These are phyloP conservation scores for Gorsachius magnificus DNA, from an alignment of 2,797 vertebrate genomes.

Conservation along the genomic window DNA sequence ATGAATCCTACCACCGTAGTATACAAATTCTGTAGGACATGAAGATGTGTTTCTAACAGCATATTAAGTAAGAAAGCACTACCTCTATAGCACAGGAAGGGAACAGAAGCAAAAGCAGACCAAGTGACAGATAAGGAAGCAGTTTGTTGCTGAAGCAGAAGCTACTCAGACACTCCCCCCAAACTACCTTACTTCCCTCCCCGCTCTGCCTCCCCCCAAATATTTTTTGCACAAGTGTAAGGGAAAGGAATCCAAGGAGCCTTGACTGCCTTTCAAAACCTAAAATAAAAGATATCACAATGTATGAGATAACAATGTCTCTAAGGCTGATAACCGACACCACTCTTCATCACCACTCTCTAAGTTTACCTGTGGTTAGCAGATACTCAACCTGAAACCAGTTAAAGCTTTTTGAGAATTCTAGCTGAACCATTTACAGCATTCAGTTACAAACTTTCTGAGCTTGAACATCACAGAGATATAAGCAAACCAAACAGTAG, in stretches of 20 bases:
- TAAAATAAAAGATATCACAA: not conserved
- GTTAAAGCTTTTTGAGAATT: not conserved
- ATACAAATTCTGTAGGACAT: not conserved
- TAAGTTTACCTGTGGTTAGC: not conserved
- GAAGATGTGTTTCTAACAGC: not conserved
- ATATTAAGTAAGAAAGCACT: rapidly evolving
- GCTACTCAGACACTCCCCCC: not conserved
- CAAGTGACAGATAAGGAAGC: not conserved
- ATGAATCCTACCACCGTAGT: not conserved
- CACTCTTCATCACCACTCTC: not conserved
- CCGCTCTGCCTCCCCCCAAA: not conserved
- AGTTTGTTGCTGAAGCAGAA: not conserved
- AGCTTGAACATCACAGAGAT: not conserved
- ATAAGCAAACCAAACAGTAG: not conserved
- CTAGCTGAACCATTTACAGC: not conserved
- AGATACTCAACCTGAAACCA: not conserved
- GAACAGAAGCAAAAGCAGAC: not conserved
- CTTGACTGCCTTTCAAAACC: not conserved
- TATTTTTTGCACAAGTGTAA: not conserved
- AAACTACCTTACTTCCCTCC: not conserved
- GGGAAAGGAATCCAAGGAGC: not conserved
- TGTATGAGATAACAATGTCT: rapidly evolving
- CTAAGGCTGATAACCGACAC: not conserved
- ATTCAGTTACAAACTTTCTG: not conserved
- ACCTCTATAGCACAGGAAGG: not conserved